Evolutionary conservation across 2,797 vertebrate species (phyloP).

Genomic region (Argentina silus): DNA sequence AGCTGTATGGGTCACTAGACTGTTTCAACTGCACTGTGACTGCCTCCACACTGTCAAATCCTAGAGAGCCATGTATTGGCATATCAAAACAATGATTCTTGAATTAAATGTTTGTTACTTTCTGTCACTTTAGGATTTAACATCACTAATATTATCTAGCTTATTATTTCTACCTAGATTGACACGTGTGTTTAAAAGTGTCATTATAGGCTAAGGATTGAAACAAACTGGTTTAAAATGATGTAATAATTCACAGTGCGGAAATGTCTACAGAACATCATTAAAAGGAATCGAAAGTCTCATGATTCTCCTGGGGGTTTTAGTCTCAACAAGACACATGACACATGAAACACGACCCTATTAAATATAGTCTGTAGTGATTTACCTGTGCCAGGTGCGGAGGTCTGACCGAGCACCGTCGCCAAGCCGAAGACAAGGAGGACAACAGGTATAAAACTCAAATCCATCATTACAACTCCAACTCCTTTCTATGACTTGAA

Average conservation of each 20-base stretch:
- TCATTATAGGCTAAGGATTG: too few relatives aligned
- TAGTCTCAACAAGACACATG: not conserved
- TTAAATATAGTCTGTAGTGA: not conserved
- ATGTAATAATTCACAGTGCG: not conserved
- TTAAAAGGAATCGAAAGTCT: not conserved
- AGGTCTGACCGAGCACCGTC: conserved; percentile 51
- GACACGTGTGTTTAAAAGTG: too few relatives aligned
- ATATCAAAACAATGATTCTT: not conserved
- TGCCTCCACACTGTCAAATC: too few relatives aligned
- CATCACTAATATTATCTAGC: too few relatives aligned
- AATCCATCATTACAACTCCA: conserved; percentile 49
- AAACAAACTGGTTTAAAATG: not conserved
- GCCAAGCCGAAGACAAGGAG: conserved; percentile 59
- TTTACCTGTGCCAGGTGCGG: conserved; percentile 55
- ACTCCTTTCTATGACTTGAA: not conserved
- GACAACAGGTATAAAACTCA: conserved; percentile 41
- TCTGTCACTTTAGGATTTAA: too few relatives aligned
- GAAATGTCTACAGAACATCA: not conserved
- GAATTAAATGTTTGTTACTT: too few relatives aligned
- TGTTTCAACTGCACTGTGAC: too few relatives aligned
- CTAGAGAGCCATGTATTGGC: not conserved
- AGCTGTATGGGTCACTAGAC: too few relatives aligned
- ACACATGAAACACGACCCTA: too few relatives aligned
- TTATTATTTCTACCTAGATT: too few relatives aligned
- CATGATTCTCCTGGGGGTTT: not conserved